Evolutionary conservation across 2,797 vertebrate species (phyloP).

Genomic region (Aplochiton taeniatus): DNA sequence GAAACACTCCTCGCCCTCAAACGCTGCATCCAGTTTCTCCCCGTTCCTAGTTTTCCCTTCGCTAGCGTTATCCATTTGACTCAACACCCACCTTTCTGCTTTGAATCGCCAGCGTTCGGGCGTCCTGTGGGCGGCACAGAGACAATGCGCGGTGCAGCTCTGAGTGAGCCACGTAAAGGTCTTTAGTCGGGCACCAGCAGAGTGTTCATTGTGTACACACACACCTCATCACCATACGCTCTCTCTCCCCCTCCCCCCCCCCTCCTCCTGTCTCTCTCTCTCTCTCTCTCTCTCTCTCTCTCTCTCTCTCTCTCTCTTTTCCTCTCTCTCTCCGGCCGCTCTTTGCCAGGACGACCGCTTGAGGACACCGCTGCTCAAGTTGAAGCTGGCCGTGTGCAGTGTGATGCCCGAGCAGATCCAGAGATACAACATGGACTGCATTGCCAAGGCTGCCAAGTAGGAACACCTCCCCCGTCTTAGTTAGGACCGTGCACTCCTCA

Average conservation of each 20-base stretch:
- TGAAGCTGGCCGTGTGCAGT: constrained; percentile 91
- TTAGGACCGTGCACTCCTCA: too few relatives aligned
- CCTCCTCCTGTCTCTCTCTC: not conserved
- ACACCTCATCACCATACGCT: not conserved
- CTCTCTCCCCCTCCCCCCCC: not conserved
- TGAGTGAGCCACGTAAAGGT: too few relatives aligned
- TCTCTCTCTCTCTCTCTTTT: not conserved
- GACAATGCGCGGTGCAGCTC: too few relatives aligned
- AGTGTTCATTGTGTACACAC: too few relatives aligned
- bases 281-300: not conserved
- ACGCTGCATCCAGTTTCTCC: too few relatives aligned
- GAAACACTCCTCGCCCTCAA: too few relatives aligned
- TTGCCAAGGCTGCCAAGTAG: constrained; percentile 88
- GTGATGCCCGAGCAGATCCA: constrained; percentile 95
- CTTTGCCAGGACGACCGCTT: constrained; percentile 87
- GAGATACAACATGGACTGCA: constrained; percentile 92
- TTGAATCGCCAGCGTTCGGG: too few relatives aligned
- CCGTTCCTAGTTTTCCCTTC: too few relatives aligned
- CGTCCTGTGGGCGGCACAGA: too few relatives aligned
- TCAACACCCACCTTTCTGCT: too few relatives aligned
- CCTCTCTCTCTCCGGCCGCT: not conserved
- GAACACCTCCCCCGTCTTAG: constrained; percentile 28
- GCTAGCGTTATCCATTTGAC: too few relatives aligned
- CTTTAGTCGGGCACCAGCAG: too few relatives aligned
- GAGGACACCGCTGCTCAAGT: constrained; percentile 87